Conservation (phyloP, 2,113 vertebrate species). For the Crotalus tigris region DNA sequence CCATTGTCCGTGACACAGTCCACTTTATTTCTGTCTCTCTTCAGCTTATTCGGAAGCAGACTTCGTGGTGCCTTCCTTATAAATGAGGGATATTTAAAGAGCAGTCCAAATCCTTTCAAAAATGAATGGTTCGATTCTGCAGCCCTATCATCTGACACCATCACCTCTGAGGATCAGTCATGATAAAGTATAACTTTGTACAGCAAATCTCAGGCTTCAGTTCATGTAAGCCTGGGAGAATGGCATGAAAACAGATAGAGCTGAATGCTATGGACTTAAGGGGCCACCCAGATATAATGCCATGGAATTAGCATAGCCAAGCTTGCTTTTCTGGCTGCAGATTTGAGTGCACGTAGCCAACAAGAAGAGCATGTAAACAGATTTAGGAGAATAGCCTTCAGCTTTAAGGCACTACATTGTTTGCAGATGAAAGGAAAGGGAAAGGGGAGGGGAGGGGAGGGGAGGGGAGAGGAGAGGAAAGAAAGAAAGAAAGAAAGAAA, state of each 20-base stretch:
- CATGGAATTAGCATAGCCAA: not conserved
- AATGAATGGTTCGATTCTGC: conserved; percentile 21
- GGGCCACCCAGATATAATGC: not conserved
- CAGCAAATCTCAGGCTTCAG: not conserved
- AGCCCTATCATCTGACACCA: conserved; percentile 5
- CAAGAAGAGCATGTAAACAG: conserved; percentile 38
- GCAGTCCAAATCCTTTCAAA: conserved; percentile 34
- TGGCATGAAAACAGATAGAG: not conserved
- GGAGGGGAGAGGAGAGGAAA: not conserved
- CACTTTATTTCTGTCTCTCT: conserved; percentile 43
- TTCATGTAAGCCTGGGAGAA: not conserved
- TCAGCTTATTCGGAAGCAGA: conserved; percentile 34
- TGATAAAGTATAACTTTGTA: conserved; percentile 12
- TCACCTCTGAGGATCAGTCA: not conserved
- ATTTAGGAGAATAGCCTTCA: not conserved
- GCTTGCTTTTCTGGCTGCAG: not conserved
- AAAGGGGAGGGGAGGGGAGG: too few species aligned
- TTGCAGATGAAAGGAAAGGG: not conserved
- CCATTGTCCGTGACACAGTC: conserved; percentile 19
- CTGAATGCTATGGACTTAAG: not conserved
- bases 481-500: rapidly evolving
- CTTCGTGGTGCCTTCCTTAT: conserved; percentile 38
- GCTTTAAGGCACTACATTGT: not conserved
- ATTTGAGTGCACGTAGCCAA: not conserved
- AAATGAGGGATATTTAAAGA: conserved; percentile 43